Conservation (phyloP, 2,888 invertebrate genomes). For the Epinotia bilunana region DNA sequence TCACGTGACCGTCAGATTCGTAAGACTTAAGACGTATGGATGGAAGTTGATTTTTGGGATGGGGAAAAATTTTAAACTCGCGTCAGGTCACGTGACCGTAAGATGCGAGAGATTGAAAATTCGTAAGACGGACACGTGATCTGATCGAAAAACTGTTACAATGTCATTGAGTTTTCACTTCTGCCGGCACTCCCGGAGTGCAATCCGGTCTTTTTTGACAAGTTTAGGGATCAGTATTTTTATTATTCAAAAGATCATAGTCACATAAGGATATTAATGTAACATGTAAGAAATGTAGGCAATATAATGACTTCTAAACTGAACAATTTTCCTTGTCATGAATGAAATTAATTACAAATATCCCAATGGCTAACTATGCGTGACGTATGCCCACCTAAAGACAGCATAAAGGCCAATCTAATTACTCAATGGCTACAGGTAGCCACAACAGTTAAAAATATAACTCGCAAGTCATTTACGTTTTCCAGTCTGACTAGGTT, state of each 20-base stretch:
- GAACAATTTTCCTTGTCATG: constrained; percentile 29
- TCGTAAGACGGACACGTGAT: no score
- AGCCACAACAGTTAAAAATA: constrained; percentile 5
- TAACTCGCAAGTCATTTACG: background rate
- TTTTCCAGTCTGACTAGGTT: constrained; percentile 4
- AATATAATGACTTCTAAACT: background rate
- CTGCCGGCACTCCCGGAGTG: no score
- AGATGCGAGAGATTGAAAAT: no score
- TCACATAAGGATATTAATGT: background rate
- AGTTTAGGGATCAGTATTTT: no score
- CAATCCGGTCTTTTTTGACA: no score
- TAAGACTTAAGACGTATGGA: no score
- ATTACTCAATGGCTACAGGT: constrained; percentile 3
- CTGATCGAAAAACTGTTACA: no score
- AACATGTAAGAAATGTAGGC: background rate
- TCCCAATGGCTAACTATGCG: background rate
- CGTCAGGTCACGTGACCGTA: no score
- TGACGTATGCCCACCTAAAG: background rate
- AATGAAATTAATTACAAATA: constrained; percentile 26
- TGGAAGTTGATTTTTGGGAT: no score
- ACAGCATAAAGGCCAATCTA: background rate
- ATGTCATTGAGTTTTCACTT: no score
- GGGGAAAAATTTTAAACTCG: no score
- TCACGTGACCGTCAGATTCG: no score
- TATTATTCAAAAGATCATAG: background rate